These are phyloP conservation scores for Mesorhabditis sp. DNA, from an alignment of 2,888 invertebrate genomes.

Conservation along the genomic window DNA sequence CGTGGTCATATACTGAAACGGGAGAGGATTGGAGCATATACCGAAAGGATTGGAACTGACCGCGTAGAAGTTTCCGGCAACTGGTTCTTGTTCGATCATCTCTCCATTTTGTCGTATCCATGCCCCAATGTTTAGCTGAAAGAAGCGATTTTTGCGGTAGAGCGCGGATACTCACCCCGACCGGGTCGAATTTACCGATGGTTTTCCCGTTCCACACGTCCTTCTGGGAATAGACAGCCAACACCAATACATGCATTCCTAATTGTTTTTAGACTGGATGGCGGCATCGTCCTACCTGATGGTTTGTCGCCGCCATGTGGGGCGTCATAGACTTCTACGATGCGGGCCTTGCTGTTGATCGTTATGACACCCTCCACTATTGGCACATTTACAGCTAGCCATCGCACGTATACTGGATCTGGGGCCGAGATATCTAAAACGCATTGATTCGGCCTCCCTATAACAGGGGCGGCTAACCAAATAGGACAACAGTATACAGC, in stretches of 20 bases:
- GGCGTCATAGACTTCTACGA: not conserved
- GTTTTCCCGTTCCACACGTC: constrained; percentile 22
- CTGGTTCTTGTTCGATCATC: not conserved
- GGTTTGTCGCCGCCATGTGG: not conserved
- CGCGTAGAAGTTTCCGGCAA: constrained; percentile 5
- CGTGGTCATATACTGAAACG: no score
- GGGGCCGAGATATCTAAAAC: not conserved
- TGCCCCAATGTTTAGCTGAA: not conserved
- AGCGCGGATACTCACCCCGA: not conserved
- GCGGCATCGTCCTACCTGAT: not conserved
- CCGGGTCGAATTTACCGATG: constrained; percentile 5
- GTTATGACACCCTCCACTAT: not conserved
- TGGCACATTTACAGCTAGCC: not conserved
- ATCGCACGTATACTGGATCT: not conserved
- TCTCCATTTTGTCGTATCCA: not conserved
- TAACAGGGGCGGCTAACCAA: constrained; percentile 16
- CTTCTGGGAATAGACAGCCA: constrained; percentile 26
- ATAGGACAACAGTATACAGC: constrained; percentile 26
- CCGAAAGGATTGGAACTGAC: not conserved
- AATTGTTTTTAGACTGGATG: not conserved
- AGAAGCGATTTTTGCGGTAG: not conserved
- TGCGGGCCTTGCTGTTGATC: not conserved
- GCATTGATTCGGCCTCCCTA: no score
- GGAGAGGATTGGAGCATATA: no score
- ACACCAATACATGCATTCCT: constrained; percentile 29